Evolutionary conservation across 2,888 invertebrate genomes (phyloP).

Genomic region (Orthosia incerta): DNA sequence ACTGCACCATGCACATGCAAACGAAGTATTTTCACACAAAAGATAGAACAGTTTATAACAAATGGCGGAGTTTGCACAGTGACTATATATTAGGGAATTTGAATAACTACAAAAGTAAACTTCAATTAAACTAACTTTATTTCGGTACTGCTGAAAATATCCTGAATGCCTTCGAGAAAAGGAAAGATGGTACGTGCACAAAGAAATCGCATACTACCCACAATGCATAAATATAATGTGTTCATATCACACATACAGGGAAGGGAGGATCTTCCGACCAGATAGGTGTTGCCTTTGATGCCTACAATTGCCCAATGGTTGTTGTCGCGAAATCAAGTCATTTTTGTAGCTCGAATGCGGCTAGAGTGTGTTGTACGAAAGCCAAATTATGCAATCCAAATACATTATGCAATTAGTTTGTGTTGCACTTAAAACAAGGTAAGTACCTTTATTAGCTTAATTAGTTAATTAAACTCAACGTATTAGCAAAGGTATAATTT

Average conservation of each 20-base stretch:
- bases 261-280: no score
- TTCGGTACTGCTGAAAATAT: constrained; percentile 19
- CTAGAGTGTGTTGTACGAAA: no score
- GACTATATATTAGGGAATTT: constrained; percentile 29
- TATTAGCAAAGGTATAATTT: constrained; percentile 6
- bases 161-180: no score
- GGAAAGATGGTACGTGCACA: no score
- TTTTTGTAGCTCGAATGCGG: no score
- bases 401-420: neutral
- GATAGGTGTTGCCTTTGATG: no score
- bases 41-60: constrained; percentile 27
- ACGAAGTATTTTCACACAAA: constrained; percentile 11
- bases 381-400: no score
- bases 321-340: no score
- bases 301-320: no score
- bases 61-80: constrained; percentile 7
- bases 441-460: neutral
- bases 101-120: constrained; percentile 10
- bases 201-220: neutral
- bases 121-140: neutral
- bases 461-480: constrained; percentile 9
- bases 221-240: no score
- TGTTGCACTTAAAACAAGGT: neutral
- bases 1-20: neutral
- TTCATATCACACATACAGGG: no score